Base-by-base conservation (phyloP, 2,888 invertebrate species). In the Micropterix aruncella region DNA sequence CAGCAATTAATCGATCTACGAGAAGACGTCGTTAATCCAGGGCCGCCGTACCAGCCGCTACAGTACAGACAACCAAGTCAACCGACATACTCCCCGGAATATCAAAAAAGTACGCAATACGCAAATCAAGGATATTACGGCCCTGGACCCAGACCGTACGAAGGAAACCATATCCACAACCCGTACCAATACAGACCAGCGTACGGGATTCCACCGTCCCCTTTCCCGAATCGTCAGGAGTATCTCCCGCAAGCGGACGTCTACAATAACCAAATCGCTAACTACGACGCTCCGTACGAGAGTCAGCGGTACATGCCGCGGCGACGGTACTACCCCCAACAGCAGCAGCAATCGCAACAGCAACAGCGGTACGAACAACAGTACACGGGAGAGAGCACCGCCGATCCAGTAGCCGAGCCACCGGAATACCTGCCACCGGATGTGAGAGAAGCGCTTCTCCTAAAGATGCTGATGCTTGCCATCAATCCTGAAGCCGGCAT, bases 381-480 rank as follows among this genome's bases (percentile, higher is more conserved):
- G 46, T 72, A 70, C 47, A 70, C 70, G 45, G 61, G 62, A 1
- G 60, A 64, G 41, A 59, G 65, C 15, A 61, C 64, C 17, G 61
- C 69, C 2, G 69, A 70, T 47, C 61, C 64, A 17, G 56, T 66
- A 14, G 68, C 74, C 37, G 73, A 75, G 1, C 59, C 58, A 2
- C 75, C 76, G 4, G 78, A 80, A 50, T 79, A 75, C 52, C 59
- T 84, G 15, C 83, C 83, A 12, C 70, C 80, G 0, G 79, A 82
- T 46, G 76, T 84, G 15, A 66, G 83, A 46, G 83, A 84, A 58
- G 82, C 82, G 55, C 61, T 84, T 36, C 60, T 84, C 5, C 58
- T 83, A 53, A 74, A 80, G 54, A 83, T 84, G 83, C 61, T 84
- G 19, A 77, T 83, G 56, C 57, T 84, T 46, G 83, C 83, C 0